Evolutionary conservation across 2,797 vertebrate species (phyloP).

Genomic region (Carcharodon carcharias): DNA sequence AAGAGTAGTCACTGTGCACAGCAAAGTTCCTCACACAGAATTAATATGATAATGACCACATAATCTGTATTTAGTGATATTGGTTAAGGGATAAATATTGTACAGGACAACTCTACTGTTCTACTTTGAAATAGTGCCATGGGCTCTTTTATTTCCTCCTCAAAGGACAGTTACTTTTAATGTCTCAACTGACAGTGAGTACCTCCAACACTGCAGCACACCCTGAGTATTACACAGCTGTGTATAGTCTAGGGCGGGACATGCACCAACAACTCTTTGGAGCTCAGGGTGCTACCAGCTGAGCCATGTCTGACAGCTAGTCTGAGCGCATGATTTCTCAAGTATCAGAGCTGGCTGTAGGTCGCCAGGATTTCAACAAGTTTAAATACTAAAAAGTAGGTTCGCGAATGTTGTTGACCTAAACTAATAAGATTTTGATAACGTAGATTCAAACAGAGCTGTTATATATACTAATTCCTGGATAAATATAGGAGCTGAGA

Average conservation of each 20-base stretch:
- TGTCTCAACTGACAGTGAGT: not conserved
- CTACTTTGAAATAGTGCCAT: not conserved
- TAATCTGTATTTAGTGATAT: not conserved
- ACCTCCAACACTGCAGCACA: not conserved
- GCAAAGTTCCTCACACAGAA: not conserved
- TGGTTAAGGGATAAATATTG: not conserved
- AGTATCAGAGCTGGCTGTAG: not conserved
- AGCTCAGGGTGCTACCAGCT: not conserved
- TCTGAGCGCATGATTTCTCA: not conserved
- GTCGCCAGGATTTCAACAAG: not conserved
- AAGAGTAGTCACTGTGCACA: not conserved
- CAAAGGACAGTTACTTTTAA: not conserved
- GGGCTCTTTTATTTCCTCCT: not conserved
- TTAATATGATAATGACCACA: not conserved
- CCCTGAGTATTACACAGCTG: not conserved
- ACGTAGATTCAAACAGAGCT: not conserved
- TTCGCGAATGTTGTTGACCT: not conserved
- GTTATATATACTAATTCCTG: not conserved
- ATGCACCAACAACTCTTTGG: too few species aligned
- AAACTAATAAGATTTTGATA: not conserved
- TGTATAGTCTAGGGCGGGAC: too few species aligned
- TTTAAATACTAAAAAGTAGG: not conserved
- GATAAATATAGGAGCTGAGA: too few species aligned
- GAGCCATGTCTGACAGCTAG: not conserved
- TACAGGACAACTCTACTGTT: not conserved